These are phyloP conservation scores for Rhodeus uyekii DNA, from an alignment of 2,797 vertebrate species.

Conservation along the genomic window DNA sequence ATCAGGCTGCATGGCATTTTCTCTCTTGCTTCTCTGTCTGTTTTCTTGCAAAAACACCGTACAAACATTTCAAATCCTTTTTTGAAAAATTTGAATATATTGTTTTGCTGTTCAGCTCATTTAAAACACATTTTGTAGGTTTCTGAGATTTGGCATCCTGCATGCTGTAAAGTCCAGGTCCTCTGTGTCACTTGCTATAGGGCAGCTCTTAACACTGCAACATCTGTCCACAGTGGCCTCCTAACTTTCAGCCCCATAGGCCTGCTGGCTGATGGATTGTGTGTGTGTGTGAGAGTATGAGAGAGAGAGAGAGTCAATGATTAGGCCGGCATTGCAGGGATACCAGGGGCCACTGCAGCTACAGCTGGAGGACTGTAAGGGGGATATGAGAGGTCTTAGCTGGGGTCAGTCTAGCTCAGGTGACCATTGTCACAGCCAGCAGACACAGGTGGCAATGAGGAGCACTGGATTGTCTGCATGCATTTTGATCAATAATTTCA, in stretches of 20 bases:
- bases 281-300: constrained; percentile 40
- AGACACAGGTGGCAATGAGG: constrained; percentile 12
- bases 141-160: constrained; percentile 28
- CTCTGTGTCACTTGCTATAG: constrained; percentile 34
- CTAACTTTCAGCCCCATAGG: constrained; percentile 42
- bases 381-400: constrained; percentile 47
- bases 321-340: constrained; percentile 52
- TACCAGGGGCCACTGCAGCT: constrained; percentile 43
- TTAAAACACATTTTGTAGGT: constrained; percentile 28
- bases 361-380: constrained; percentile 57
- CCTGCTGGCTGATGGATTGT: constrained; percentile 51
- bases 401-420: constrained; percentile 50
- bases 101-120: constrained; percentile 22
- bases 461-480: constrained; percentile 23
- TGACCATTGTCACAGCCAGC: constrained; percentile 25
- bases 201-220: constrained; percentile 42
- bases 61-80: constrained; percentile 20
- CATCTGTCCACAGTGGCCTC: constrained; percentile 51
- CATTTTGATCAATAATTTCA: constrained; percentile 19
- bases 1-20: constrained; percentile 22
- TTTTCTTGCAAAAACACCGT: constrained; percentile 4
- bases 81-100: too few species aligned
- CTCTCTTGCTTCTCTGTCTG: neutral
- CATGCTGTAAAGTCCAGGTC: neutral
- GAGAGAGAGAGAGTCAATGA: too few species aligned